These are phyloP conservation scores for Hydropotes inermis DNA, from an alignment of 2,113 vertebrate species.

Conservation along the genomic window DNA sequence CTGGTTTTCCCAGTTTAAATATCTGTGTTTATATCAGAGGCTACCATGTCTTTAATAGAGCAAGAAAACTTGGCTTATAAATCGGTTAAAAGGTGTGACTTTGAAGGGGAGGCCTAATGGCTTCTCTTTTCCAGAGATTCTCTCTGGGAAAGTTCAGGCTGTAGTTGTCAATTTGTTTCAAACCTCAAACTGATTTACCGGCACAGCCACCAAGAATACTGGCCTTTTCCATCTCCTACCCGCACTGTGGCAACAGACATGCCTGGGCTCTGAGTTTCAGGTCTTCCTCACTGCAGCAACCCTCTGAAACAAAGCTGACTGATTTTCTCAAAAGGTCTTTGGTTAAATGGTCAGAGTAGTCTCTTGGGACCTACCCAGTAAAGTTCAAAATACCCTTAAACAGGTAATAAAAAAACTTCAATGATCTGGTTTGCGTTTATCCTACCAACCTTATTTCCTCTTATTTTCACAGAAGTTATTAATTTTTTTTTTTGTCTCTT, in stretches of 20 bases:
- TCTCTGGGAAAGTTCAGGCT: background rate
- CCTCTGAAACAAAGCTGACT: background rate
- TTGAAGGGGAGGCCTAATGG: background rate
- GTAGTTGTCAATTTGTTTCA: background rate
- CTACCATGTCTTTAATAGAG: background rate
- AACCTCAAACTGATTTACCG: background rate
- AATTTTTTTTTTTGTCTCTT: background rate
- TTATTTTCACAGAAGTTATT: background rate
- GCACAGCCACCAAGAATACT: background rate
- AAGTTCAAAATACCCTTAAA: background rate
- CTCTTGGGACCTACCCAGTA: background rate
- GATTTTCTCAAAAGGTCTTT: background rate
- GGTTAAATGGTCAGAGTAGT: background rate
- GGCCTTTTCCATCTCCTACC: background rate
- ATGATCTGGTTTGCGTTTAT: background rate
- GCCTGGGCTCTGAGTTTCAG: background rate
- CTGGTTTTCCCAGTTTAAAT: conserved; percentile 35
- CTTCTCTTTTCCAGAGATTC: background rate
- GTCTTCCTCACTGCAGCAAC: background rate
- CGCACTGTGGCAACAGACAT: background rate
- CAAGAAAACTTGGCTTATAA: background rate
- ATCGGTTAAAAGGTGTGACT: background rate
- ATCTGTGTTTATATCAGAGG: background rate
- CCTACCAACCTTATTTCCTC: background rate
- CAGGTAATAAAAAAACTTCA: background rate